Conservation (phyloP, 2,797 vertebrate species). For the Microtus californicus region DNA sequence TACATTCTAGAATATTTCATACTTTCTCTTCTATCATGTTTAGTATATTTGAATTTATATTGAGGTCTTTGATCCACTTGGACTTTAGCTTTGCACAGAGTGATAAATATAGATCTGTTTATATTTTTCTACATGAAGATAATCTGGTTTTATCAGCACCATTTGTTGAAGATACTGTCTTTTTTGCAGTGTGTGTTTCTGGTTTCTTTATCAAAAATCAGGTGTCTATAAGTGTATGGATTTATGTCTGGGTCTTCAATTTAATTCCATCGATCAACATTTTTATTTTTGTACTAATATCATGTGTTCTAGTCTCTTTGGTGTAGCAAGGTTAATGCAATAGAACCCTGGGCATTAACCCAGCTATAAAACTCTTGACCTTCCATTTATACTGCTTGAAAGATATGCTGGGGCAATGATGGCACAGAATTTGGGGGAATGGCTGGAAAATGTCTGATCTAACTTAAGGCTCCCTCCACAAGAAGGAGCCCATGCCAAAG, state of each 20-base stretch:
- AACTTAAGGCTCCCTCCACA: background rate
- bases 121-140: background rate
- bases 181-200: background rate
- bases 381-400: background rate
- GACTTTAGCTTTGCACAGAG: background rate
- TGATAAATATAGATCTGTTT: background rate
- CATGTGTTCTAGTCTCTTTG: background rate
- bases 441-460: background rate
- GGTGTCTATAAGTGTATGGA: background rate
- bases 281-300: background rate
- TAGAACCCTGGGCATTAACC: background rate
- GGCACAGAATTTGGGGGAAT: background rate
- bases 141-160: background rate
- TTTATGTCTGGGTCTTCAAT: background rate
- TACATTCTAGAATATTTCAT: background rate
- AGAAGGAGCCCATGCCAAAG: background rate
- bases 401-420: background rate
- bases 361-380: too few species aligned
- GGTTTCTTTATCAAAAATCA: background rate
- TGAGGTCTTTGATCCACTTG: background rate
- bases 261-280: background rate
- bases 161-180: background rate
- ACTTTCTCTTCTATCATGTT: too few species aligned
- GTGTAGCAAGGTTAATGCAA: background rate
- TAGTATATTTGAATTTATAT: background rate